Percentiles rank a stretch among this genome's conserved stretches.
phyloP scores from a whole-genome alignment of 2,113 vertebrate genomes.

The Cercocebus atys region DNA sequence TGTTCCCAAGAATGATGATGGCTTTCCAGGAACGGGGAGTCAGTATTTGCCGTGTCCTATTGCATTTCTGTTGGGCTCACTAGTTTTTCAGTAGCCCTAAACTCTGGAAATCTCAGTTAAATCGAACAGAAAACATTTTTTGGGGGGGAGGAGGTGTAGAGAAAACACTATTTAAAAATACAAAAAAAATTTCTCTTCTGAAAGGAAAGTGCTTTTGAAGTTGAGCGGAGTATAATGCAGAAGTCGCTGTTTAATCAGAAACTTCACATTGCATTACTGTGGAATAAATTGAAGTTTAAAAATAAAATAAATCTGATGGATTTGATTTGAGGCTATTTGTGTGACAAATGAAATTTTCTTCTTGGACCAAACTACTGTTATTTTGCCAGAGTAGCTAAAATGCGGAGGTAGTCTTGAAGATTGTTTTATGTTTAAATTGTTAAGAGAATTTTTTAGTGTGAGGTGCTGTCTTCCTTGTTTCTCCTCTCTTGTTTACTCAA shows the following conservation, averaged over 20 bases:
- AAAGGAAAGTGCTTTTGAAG: constrained; percentile 35
- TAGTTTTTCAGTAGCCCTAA: not conserved
- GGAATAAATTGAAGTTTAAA: constrained; percentile 42
- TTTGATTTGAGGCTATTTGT: not conserved
- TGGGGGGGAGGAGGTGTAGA: too few relatives aligned
- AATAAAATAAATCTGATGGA: constrained; percentile 10
- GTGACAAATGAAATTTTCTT: constrained; percentile 42
- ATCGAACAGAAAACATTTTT: not conserved
- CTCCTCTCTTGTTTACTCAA: constrained; percentile 63
- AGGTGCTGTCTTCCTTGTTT: not conserved
- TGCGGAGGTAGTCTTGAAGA: constrained; percentile 52
- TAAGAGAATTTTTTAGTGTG: constrained; percentile 30
- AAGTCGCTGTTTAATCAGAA: not conserved
- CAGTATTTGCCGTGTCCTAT: not conserved
- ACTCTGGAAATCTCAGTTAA: not conserved
- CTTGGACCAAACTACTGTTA: constrained; percentile 38
- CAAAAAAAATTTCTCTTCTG: not conserved
- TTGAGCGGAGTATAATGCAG: not conserved
- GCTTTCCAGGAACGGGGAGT: constrained; percentile 62
- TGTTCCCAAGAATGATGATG: not conserved
- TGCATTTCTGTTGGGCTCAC: not conserved
- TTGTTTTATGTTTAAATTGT: constrained; percentile 74
- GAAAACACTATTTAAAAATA: not conserved
- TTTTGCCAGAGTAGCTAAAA: constrained; percentile 39
- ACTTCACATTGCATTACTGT: not conserved